Evolutionary conservation across 1,140 invertebrate genomes (phyloP), one percentile per base, ranked within the genome.

Genomic region (Fopius arisanus): DNA sequence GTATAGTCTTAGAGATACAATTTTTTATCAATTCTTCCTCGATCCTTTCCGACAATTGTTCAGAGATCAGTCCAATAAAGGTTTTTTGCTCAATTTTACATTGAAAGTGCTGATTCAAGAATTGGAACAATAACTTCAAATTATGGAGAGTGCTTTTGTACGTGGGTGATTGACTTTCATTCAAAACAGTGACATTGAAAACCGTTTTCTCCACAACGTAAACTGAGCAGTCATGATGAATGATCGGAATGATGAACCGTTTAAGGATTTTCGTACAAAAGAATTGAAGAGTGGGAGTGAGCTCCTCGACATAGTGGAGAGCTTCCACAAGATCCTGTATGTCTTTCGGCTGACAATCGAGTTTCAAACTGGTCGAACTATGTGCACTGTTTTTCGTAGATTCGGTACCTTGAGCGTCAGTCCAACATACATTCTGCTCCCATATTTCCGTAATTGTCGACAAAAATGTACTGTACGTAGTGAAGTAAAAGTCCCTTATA

Each of bases 1-100:
- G 95, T 78, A 96, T 92, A 0, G 94, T 93, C 75, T 91, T 88
- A 21, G 91, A 88, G 2, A 96, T 89, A 78, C 94, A 96, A 78
- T 95, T 89, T 67, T 92, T 90, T 1, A 94, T 90, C n/a, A 96
- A 86, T 14, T 90, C 80, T 12, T 92, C 88, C 6, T 92, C 89
- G 75, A 95, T 91, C 68, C 92, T 89, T 29, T 90, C 82, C 75
- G 91, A 86, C 3, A 95, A 87, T 67, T 91, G 80, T 7, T 88
- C 83, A 0, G 92, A 92, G 40, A 96, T 85, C 70, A 90, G 89
- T 65, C 79, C 84, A 74, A 96, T 89, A 10, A 94, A 84, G 16
- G 89, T 89, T 16, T 88, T 80, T 0, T 90, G 82, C 2, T 88
- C 80, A 48, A 91, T 82, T 3, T 82, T 78, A 74, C 91, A 78